Evolutionary conservation across 1,140 invertebrate species (phyloP).

Genomic region (Magallana ariakensis): DNA sequence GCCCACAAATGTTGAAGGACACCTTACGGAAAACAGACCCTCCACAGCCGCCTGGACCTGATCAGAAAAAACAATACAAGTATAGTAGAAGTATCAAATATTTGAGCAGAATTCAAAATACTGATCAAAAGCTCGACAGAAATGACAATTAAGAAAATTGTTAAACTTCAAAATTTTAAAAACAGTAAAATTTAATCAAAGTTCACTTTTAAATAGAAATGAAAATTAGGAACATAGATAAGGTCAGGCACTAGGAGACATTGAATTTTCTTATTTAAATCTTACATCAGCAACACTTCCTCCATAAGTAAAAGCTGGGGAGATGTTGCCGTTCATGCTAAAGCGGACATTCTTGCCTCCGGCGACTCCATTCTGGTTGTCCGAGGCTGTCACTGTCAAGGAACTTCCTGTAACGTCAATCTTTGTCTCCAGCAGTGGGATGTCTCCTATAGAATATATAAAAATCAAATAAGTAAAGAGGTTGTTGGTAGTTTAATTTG

Average conservation of each 20-base stretch:
- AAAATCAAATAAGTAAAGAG: neutral
- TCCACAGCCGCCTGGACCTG: conserved; percentile 59
- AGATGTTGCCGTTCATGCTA: conserved; percentile 56
- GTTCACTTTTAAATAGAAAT: too few species aligned
- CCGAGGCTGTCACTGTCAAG: conserved; percentile 40
- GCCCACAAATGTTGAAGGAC: conserved; percentile 34
- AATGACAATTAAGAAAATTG: too few species aligned
- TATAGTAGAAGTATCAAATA: neutral
- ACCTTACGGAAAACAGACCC: conserved; percentile 51
- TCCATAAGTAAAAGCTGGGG: conserved; percentile 48
- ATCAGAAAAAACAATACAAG: neutral
- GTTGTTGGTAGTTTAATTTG: too few species aligned
- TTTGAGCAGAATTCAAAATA: too few species aligned
- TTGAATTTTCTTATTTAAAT: too few species aligned
- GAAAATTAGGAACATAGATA: too few species aligned
- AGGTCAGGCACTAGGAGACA: too few species aligned
- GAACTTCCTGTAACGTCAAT: conserved; percentile 23
- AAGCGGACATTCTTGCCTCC: conserved; percentile 51
- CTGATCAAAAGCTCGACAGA: too few species aligned
- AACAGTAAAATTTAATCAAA: too few species aligned
- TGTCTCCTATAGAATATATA: conserved; percentile 37
- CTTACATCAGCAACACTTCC: conserved; percentile 57
- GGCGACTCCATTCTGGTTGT: conserved; percentile 57
- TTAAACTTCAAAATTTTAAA: neutral
- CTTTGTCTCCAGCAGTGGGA: conserved; percentile 7